Evolutionary conservation across 2,113 vertebrate genomes (phyloP), one percentile per base, ranked within the genome.

Genomic region (Catharus fuscescens): DNA sequence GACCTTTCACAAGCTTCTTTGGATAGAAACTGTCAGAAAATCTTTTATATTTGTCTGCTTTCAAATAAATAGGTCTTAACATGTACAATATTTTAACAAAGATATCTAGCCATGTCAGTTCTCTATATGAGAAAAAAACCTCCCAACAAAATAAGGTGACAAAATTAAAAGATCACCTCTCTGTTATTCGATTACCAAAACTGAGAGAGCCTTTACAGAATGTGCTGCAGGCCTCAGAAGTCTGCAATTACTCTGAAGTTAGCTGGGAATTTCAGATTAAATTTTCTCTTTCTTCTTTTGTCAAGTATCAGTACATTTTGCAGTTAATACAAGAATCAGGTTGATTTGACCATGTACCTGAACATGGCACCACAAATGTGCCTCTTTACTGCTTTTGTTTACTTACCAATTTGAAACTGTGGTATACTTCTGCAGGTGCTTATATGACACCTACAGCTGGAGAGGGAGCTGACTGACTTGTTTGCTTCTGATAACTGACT

Each of bases 1-100:
- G 90, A 92, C 80, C 89, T 89, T 88, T 62, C 47, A 45, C 19
- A 66, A 74, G 64, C 59, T 94, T 88, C 74, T 80, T 87, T 85
- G 47, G 64, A 74, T 18, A 50, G 50, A 77, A 65, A 66, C 36
- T 71, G 25, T 66, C 77, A 94, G 76, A 83, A 93, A 60, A 91
- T 45, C 42, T 50, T 93, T 64, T 54, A 60, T 86, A 12, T 50
- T 95, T 88, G 34, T 48, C 53, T 90, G 69, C 67, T 88, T 57
- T 72, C 72, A 67, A 80, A 50, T 47, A 73, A 70, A 72, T 14
- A 59, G 16, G 56, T 90, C 59, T 82, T 93, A 54, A 77, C 18
- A 36, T 21, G 6, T 9, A 34, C 21, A 59, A 20, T 65, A 66
- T 53, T 77, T 90, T 54, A 87, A 77, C 54, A 61, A 69, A 89